Conservation (phyloP, 35 echinoderm and acorn worm species). For the Apostichopus parvimensis region DNA sequence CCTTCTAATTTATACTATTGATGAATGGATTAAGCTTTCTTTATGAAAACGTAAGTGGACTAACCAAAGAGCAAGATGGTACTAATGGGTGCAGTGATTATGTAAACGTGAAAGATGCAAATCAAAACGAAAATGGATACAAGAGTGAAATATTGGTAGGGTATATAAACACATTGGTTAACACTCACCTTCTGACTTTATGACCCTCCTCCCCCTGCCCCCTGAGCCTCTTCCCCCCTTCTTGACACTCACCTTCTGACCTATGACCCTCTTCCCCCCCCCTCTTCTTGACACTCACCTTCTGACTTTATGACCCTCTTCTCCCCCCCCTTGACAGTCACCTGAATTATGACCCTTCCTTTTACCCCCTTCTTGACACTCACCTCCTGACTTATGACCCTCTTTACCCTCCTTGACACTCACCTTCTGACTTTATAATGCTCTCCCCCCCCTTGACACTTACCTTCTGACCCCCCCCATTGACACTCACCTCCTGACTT, state of each 20-base stretch:
- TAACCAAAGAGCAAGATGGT: no score
- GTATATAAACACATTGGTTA: no score
- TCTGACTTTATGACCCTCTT: neutral
- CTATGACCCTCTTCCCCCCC: constrained; percentile 12
- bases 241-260: constrained; percentile 3
- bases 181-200: constrained; percentile 8
- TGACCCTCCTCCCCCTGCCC: neutral
- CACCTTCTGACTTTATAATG: neutral
- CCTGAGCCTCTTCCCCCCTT: neutral
- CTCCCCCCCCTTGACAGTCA: constrained; percentile 4
- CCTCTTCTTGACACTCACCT: constrained; percentile 38
- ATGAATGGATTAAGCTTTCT: no score
- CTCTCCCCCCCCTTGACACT: neutral
- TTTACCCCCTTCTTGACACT: neutral
- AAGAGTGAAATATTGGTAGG: no score
- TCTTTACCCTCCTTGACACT: neutral
- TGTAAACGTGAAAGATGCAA: no score
- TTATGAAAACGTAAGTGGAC: no score
- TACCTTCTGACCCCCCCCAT: no score
- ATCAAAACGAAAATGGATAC: no score
- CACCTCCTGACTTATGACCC: no score
- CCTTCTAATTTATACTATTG: no score
- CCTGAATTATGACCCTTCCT: neutral
- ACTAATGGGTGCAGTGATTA: no score
- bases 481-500: no score